Evolutionary conservation across 2,797 vertebrate species (phyloP).

Genomic region (Arrhamphus sclerolepis): DNA sequence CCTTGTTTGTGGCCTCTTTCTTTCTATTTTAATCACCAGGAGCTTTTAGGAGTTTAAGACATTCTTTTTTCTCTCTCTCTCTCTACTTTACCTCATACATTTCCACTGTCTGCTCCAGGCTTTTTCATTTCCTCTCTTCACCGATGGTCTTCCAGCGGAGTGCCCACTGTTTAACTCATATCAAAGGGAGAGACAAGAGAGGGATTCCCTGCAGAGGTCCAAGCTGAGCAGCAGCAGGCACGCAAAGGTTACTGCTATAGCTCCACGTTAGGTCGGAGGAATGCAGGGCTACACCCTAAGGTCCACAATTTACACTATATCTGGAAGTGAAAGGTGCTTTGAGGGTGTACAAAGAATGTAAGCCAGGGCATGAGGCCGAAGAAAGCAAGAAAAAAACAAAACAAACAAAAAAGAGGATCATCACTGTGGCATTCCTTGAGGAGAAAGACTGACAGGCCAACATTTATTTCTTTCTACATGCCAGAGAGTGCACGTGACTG

Average conservation of each 20-base stretch:
- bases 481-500: slow-evolving; percentile 24
- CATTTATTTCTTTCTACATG: slow-evolving; percentile 65
- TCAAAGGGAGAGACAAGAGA: slow-evolving; percentile 61
- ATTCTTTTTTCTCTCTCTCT: slow-evolving; percentile 48
- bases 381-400: slow-evolving; percentile 2
- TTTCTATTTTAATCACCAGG: slow-evolving; percentile 69
- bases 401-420: no score
- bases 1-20: slow-evolving; percentile 58
- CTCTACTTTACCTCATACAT: slow-evolving; percentile 46
- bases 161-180: slow-evolving; percentile 65
- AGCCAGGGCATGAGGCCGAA: slow-evolving; percentile 29
- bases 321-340: slow-evolving; percentile 42
- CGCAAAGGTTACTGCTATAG: slow-evolving; percentile 30
- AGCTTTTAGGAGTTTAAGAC: slow-evolving; percentile 56
- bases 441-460: slow-evolving; percentile 45
- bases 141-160: slow-evolving; percentile 63
- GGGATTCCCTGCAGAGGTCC: slow-evolving; percentile 62
- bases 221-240: slow-evolving; percentile 42
- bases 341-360: slow-evolving; percentile 27
- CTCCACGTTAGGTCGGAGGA: slow-evolving; percentile 60
- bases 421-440: slow-evolving; percentile 37
- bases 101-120: slow-evolving; percentile 55
- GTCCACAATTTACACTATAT: slow-evolving; percentile 46
- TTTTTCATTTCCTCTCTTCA: slow-evolving; percentile 77
- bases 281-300: slow-evolving; percentile 64